Evolutionary conservation across 2,113 vertebrate genomes (phyloP).

Genomic region (Dasypus novemcinctus): DNA sequence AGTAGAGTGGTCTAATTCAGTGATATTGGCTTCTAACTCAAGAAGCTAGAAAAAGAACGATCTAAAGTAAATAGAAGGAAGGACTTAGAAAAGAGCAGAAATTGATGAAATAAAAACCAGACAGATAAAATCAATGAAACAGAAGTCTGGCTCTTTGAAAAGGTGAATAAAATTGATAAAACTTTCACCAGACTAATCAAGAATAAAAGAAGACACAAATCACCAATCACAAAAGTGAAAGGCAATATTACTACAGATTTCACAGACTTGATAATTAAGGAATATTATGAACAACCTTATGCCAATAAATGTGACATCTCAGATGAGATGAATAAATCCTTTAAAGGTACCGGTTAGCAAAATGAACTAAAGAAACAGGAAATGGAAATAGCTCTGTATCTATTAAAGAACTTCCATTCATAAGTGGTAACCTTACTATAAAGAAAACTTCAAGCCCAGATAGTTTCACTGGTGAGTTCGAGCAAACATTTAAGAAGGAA

Average conservation of each 20-base stretch:
- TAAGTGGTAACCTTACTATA: conserved; percentile 18
- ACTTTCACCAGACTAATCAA: not conserved
- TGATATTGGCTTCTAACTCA: not conserved
- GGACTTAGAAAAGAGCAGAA: conserved; percentile 16
- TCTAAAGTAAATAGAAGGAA: not conserved
- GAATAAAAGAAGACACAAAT: not conserved
- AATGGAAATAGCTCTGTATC: not conserved
- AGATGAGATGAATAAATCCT: not conserved
- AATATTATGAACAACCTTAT: not conserved
- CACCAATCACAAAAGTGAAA: not conserved
- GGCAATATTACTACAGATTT: not conserved
- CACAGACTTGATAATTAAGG: not conserved
- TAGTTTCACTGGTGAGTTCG: not conserved
- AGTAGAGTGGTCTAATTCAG: not conserved
- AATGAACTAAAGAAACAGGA: not conserved
- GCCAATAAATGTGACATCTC: not conserved
- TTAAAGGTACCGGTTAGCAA: conserved; percentile 12
- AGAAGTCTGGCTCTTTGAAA: not conserved
- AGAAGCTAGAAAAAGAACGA: conserved; percentile 6
- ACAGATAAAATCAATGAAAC: not conserved
- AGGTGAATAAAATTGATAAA: not conserved
- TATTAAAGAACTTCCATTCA: conserved; percentile 16
- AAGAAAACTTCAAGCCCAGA: not conserved
- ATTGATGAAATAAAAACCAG: conserved; percentile 19
- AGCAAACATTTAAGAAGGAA: not conserved